These are phyloP conservation scores for Drosophila ironensis DNA, from an alignment of 1,140 invertebrate species.

Conservation along the genomic window DNA sequence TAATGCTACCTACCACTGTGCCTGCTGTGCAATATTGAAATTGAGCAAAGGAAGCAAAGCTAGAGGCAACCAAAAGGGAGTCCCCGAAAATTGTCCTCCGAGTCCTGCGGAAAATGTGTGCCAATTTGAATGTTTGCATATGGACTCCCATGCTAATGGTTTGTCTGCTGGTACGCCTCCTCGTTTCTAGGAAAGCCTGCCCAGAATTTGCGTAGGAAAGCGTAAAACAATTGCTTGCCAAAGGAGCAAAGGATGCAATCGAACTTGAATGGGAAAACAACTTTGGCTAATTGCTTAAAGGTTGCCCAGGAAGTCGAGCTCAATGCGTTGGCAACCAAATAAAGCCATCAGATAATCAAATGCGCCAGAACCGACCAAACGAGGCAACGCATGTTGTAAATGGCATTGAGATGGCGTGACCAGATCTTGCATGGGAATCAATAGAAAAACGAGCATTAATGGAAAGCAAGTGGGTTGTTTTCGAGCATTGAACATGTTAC, in stretches of 20 bases:
- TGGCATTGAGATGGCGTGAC: constrained; percentile 30
- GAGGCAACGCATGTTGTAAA: background rate
- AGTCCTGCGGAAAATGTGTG: constrained; percentile 46
- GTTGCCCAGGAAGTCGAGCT: background rate
- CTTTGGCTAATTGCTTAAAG: constrained; percentile 20
- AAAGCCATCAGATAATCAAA: background rate
- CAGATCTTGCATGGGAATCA: constrained; percentile 22
- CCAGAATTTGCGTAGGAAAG: constrained; percentile 40
- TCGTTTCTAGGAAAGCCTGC: no score
- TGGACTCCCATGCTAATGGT: constrained; percentile 33
- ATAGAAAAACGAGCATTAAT: constrained; percentile 32
- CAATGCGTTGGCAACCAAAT: background rate
- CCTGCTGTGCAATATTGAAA: no score
- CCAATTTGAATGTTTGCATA: constrained; percentile 36
- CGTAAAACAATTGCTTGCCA: constrained; percentile 59
- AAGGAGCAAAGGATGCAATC: constrained; percentile 28
- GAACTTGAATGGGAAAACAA: constrained; percentile 3
- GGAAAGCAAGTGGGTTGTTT: constrained; percentile 20
- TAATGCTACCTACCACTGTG: no score
- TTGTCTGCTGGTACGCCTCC: background rate
- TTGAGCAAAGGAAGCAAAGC: no score
- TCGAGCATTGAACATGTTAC: constrained; percentile 2
- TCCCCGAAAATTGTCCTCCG: constrained; percentile 42
- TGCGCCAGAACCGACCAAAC: constrained; percentile 1
- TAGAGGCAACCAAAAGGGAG: background rate